phyloP scores from a whole-genome alignment of 2,888 invertebrate genomes.

The Caenorhabditis drosophilae region DNA sequence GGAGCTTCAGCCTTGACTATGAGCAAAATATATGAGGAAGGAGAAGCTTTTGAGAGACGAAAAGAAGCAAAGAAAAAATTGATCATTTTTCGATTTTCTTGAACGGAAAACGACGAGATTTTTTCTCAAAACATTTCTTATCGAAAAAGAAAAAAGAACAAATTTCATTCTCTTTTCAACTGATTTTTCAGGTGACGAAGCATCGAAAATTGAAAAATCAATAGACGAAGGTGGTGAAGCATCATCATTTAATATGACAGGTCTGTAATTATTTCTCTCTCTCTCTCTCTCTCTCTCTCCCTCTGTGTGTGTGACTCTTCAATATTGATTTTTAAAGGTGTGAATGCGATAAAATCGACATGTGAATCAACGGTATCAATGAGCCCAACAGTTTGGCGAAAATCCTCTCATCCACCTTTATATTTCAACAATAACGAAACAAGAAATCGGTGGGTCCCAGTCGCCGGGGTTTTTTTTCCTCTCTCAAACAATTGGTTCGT shows the following conservation, averaged over 20 bases:
- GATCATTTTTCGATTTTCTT: too few relatives aligned
- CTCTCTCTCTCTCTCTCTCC: too few relatives aligned
- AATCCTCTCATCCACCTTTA: slow-evolving; percentile 46
- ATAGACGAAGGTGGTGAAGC: neutral
- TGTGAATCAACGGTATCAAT: slow-evolving; percentile 17
- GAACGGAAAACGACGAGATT: too few relatives aligned
- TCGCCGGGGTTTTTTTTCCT: neutral
- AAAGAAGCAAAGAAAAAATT: too few relatives aligned
- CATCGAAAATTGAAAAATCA: neutral
- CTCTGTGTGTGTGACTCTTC: too few relatives aligned
- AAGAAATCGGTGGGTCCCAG: slow-evolving; percentile 8
- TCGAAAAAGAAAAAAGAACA: too few relatives aligned
- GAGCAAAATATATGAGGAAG: too few relatives aligned
- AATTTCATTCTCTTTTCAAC: neutral
- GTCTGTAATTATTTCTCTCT: too few relatives aligned
- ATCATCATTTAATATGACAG: neutral
- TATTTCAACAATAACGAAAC: slow-evolving; percentile 36
- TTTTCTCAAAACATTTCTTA: too few relatives aligned
- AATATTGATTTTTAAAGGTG: too few relatives aligned
- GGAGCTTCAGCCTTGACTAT: too few relatives aligned
- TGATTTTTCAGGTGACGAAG: neutral
- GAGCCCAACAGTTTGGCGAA: slow-evolving; percentile 43
- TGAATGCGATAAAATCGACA: slow-evolving; percentile 15
- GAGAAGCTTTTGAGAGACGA: too few relatives aligned
- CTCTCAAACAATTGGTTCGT: neutral